Base-by-base conservation (phyloP, 2,113 vertebrate species). In the Halichoerus grypus region DNA sequence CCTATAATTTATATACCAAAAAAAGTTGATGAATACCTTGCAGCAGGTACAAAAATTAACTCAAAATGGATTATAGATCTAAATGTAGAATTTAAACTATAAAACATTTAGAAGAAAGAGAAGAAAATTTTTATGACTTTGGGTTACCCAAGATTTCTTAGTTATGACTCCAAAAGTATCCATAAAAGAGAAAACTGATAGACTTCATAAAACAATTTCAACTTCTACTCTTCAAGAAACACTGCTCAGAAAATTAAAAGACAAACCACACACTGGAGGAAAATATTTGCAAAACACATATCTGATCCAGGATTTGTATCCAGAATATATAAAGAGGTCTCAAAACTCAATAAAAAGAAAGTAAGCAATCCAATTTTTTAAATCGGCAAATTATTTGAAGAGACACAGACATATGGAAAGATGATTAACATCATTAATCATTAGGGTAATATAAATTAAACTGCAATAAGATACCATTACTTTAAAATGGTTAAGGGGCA, bases 281-380 rank as follows among this genome's bases (percentile, higher is more conserved):
- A 91, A 82, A 83, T 67, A 80, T 67, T 91, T 67, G 46, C 24
- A 55, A 91, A 91, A 80, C 46, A 67, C 24, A 28, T 91, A 79
- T 51, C 74, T 65, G 74, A 51, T 65, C 59, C 39, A 91, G 42
- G 59, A 51, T 65, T 90, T 79, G 31, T 91, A 65, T 65, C 22
- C 10, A 65, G 61, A 49, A 91, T 79, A 65, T 9, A 79, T 22
- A 79, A 65, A 91, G 33, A 79, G 42, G 42, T 65, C 33, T 91
- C 22, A 91, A 79, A 91, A 91, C 88, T 79, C 74, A 15, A 39
- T 79, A 79, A 79, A 65, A 65, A 90, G 42, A 36, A 90, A 65
- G 6, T 19, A 51, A 90, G 22, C 42, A 10, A 63, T 39, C 42
- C 15, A 36, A 19, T 14, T 26, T 77, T 79, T 90, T 63, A 19